Conservation (phyloP, 1,140 invertebrate genomes). For the Orchestia grillus region DNA sequence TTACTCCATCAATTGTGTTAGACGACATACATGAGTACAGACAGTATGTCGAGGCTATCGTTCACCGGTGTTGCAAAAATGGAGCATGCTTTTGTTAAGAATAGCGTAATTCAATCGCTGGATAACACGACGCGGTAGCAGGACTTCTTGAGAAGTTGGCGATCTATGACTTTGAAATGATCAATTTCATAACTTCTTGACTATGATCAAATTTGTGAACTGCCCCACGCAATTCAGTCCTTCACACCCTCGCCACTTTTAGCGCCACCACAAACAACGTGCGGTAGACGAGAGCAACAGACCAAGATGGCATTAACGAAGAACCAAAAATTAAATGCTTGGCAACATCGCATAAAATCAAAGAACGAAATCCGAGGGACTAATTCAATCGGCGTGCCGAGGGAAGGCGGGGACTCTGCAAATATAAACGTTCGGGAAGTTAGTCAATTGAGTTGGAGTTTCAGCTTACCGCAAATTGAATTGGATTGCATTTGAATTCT, state of each 20-base stretch:
- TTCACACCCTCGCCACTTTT: not conserved
- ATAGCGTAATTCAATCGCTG: no score
- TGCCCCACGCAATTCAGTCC: not conserved
- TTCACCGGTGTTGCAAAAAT: no score
- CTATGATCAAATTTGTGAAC: not conserved
- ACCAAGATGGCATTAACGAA: no score
- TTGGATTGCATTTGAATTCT: not conserved
- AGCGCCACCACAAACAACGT: not conserved
- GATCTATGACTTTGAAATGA: no score
- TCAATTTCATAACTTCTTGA: no score
- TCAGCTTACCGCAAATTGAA: not conserved
- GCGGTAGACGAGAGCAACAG: not conserved
- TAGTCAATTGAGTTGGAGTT: not conserved
- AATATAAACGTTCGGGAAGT: not conserved
- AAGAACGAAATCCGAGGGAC: not conserved
- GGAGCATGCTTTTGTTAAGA: no score
- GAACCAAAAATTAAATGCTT: not conserved
- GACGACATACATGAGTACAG: no score
- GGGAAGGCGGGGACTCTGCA: not conserved
- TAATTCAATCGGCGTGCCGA: not conserved
- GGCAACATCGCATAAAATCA: not conserved
- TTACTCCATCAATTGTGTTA: no score
- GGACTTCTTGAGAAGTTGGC: no score
- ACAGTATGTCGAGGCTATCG: no score
- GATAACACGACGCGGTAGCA: no score